Base-by-base conservation (phyloP, 2,797 vertebrate species). In the Harpagifer antarcticus region DNA sequence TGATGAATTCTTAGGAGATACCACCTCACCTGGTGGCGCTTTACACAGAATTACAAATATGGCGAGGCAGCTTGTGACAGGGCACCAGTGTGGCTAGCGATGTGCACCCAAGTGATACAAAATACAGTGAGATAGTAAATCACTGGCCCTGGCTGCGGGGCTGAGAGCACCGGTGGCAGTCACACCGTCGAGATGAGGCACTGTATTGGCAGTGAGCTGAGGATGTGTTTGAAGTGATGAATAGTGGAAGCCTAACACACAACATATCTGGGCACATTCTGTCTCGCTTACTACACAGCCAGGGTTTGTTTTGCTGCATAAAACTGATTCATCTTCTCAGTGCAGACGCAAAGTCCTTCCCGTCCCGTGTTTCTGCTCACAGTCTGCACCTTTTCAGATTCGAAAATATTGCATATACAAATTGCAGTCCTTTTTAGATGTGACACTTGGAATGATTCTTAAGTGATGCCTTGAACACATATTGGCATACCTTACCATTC, bases 121-220 rank as follows among this genome's bases (percentile, higher is more conserved):
- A 93, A 91, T 85, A 85, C 82, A 81, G 84, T 80, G 3, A 84
- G 90, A 93, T 90, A 91, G 90, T 92, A 93, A 93, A 94, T 93
- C 93, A 92, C 83, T 83, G 74, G 72, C 80, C 74, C 12, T 74
- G 81, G 86, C 86, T 89, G 65, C 72, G 50, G 85, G 79, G 88
- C 82, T 70, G 54, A 76, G 75, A 80, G 79, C 83, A 50, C 66
- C 56, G 23, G 84, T 68, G 79, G 85, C 82, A 84, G 88, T 77
- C 87, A 50, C 79, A 74, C 84, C 57, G 79, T 64, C 74, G 78
- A 76, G 88, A 87, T 78, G 82, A 89, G 86, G 85, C 74, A 9
- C 54, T 31, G 72, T 80, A 81, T 86, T 91, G 90, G 85, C 86
- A 86, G 79, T 11, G 66, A 78, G 78, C 83, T 83, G 84, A 78